Evolutionary conservation across 2,797 vertebrate species (phyloP), one percentile per base, ranked within the genome.

Genomic region (Diplodus sargus): DNA sequence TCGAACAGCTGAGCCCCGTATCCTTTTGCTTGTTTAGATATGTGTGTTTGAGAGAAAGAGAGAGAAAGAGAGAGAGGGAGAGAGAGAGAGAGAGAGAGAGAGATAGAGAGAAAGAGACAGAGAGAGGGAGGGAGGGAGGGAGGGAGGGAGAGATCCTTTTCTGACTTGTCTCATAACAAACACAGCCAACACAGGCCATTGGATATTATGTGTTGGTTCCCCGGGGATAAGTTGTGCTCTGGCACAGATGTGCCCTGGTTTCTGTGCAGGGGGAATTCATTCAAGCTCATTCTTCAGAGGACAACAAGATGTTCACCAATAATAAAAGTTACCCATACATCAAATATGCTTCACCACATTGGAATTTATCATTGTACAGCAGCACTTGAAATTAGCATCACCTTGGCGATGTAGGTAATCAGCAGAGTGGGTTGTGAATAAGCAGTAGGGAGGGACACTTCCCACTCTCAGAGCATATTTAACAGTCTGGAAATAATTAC

Each of bases 1-100:
- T 52, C 17, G 14, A 85, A 72, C 87, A 85, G 88, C 85, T 90
- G 87, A 85, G 84, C 71, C 67, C 81, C 2, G 1, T 6, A 28
- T 66, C 47, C 16, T 47, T 52, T 58, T 65, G 74, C 58, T 45
- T 77, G 58, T 78, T 80, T 61, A 70, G 72, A 70, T 76, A 30
- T 49, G 67, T 30, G 60, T 65, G 51, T 64, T 22, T 79, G 53
- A 28, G 34, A 45, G 42, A 63, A 66, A n/a, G 16, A 47, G 39
- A 4, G 63, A 2, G 15, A 23, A 3, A 20, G 25, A 54, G 8
- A 53, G 59, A 76, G 54, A n/a, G 69, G 18, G 12, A 52, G 47
- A 4, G 63, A 1, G 12, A n/a, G 4, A 20, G 30, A 54, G 8
- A 53, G 54, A 76, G 54, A n/a, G 69, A n/a, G 28, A 4, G 25